These are phyloP conservation scores for Sphaeridia pumilis DNA, from an alignment of 2,888 invertebrate genomes.

Conservation along the genomic window DNA sequence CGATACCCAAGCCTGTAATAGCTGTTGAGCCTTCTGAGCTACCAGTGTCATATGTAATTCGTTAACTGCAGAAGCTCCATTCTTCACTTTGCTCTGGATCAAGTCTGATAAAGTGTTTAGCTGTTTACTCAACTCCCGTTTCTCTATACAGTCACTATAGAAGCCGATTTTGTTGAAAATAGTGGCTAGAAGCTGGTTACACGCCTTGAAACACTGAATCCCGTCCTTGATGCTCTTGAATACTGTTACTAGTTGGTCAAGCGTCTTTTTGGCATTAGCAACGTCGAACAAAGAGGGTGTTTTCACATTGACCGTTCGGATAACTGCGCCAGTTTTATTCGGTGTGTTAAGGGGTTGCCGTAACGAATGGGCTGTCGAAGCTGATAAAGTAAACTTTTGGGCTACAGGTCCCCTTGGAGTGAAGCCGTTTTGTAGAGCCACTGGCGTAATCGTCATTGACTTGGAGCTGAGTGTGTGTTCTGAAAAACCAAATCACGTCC, in stretches of 20 bases:
- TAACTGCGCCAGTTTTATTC: no score
- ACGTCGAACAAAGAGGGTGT: neutral
- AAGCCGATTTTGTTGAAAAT: neutral
- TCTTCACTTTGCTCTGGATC: neutral
- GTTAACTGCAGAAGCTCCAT: neutral
- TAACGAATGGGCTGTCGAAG: no score
- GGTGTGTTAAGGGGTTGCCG: no score
- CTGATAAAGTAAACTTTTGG: no score
- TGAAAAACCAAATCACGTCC: no score
- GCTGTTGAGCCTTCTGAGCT: neutral
- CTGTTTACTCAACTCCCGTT: neutral
- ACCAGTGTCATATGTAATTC: neutral
- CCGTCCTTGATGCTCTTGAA: neutral
- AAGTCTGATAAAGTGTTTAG: neutral
- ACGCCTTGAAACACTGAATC: neutral
- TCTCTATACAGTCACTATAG: neutral
- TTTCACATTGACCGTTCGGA: no score
- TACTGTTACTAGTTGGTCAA: neutral
- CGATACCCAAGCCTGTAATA: neutral
- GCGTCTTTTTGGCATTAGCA: neutral
- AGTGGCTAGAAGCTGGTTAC: neutral
- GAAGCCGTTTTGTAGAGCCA: no score
- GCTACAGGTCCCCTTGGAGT: no score
- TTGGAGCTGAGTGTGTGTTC: no score
- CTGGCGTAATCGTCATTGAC: no score